Evolutionary conservation across 1,140 invertebrate genomes (phyloP).

Genomic region (Drosophila athabasca): DNA sequence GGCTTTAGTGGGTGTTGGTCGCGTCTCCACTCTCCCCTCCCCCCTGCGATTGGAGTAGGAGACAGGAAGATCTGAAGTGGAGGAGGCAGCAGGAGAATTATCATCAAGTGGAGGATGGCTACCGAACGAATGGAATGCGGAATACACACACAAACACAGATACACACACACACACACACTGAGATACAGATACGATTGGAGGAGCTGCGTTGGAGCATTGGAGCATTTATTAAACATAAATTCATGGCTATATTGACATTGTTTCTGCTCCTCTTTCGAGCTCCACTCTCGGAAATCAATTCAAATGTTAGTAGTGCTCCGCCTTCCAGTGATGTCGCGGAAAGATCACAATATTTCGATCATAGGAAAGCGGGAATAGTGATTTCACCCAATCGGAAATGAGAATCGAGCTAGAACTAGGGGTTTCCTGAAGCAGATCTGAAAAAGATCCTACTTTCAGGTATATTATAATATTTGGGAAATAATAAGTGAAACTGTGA

Average conservation of each 20-base stretch:
- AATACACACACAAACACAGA: conserved; percentile 34
- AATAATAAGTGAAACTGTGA: too few relatives aligned
- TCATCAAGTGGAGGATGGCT: conserved; percentile 9
- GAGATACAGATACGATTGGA: too few relatives aligned
- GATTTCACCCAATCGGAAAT: background rate
- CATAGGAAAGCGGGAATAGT: too few relatives aligned
- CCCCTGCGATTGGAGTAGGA: too few relatives aligned
- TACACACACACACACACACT: conserved; percentile 11
- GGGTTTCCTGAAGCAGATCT: background rate
- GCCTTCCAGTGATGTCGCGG: conserved; percentile 19
- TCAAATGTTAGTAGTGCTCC: conserved; percentile 46
- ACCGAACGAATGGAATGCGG: conserved; percentile 63
- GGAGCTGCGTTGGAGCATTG: background rate
- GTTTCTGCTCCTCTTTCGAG: conserved; percentile 3
- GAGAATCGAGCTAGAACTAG: background rate
- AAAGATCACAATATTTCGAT: conserved; percentile 4
- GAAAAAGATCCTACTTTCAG: background rate
- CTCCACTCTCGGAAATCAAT: conserved; percentile 47
- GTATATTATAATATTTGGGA: too few relatives aligned
- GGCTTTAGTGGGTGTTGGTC: too few relatives aligned
- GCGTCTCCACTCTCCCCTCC: too few relatives aligned
- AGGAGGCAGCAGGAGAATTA: conserved; percentile 9
- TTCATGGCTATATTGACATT: conserved; percentile 57
- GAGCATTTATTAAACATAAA: conserved; percentile 74
- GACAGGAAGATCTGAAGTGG: background rate